Percentiles rank a stretch among this genome's conserved stretches.
Evolutionary conservation across 2,888 invertebrate species (phyloP).

Genomic region (Piscicola geometra): DNA sequence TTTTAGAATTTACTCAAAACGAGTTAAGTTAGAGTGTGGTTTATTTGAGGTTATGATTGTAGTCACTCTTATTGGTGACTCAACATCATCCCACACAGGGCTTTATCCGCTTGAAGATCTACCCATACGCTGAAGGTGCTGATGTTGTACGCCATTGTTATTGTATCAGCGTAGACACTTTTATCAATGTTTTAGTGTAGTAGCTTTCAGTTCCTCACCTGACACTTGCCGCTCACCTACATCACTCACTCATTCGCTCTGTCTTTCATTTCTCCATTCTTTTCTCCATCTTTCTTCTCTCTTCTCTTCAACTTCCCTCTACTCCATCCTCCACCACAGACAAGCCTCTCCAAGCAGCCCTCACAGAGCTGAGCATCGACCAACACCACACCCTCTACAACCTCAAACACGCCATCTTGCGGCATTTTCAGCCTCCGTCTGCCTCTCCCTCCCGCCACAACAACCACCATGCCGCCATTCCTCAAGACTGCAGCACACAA

Average conservation of each 20-base stretch:
- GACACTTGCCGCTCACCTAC: too few species aligned
- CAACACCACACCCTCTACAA: background rate
- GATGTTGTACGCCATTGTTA: background rate
- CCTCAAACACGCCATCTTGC: background rate
- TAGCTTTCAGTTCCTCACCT: too few species aligned
- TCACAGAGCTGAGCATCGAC: slow-evolving; percentile 1
- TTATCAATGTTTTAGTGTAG: too few species aligned
- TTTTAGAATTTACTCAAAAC: too few species aligned
- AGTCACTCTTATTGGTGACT: too few species aligned
- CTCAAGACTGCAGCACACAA: background rate
- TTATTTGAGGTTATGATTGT: too few species aligned
- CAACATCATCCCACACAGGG: background rate
- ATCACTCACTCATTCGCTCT: too few species aligned
- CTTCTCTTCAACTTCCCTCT: background rate
- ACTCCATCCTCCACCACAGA: background rate
- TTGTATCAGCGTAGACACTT: background rate
- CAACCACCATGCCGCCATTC: background rate
- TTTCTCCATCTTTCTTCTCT: background rate
- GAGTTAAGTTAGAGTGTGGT: too few species aligned
- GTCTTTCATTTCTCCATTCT: too few species aligned
- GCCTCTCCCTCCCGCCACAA: background rate
- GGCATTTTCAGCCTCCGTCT: background rate
- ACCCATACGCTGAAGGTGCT: background rate
- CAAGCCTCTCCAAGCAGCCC: background rate
- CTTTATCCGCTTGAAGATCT: background rate